Evolutionary conservation across 2,888 invertebrate genomes (phyloP), one percentile per base, ranked within the genome.

Genomic region (Poecilobothrus nobilitatus): DNA sequence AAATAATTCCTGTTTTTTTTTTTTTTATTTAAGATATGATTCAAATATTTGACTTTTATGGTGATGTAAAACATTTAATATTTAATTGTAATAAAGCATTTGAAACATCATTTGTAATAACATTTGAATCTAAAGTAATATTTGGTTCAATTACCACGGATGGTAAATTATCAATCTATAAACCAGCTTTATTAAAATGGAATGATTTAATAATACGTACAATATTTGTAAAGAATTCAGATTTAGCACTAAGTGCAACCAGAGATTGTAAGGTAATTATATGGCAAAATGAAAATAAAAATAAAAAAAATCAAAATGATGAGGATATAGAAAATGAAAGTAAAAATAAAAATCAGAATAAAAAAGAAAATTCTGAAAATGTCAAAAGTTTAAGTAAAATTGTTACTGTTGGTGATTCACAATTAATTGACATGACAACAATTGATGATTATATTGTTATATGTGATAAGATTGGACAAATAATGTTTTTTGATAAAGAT

Each of bases 401-500:
- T 15, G 15, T 72, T 20, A 63, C 66, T 41, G 22, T 71, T 15
- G 22, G 37, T 76, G 79, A 80, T 44, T 74, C 74, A 63, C 77
- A 76, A 66, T 84, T 87, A 21, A 83, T 82, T 70, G 83, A 82
- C 37, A 83, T 87, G 18, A 82, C 81, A 68, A 82, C 81, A 68
- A 76, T 84, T 37, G 86, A 87, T 73, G 83, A 83, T 86, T 87
- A 73, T 79, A 81, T 87, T 66, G 84, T 85, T 37, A 85, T 85
- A 0, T 87, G 86, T 15, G 87, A 86, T 75, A 78, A 76, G 18
- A 72, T 68, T 0, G 88, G 88, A 0, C 81, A 84, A 65, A 82
- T 89, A 65, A 83, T 81, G 73, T 88, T 89, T 76, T 88, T 87
- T 75, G 87, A 88, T 72, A 78, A 81, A 64, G 83, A 85, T 73